Conservation (phyloP, 2,797 vertebrate genomes). For the Spondyliosoma cantharus region DNA sequence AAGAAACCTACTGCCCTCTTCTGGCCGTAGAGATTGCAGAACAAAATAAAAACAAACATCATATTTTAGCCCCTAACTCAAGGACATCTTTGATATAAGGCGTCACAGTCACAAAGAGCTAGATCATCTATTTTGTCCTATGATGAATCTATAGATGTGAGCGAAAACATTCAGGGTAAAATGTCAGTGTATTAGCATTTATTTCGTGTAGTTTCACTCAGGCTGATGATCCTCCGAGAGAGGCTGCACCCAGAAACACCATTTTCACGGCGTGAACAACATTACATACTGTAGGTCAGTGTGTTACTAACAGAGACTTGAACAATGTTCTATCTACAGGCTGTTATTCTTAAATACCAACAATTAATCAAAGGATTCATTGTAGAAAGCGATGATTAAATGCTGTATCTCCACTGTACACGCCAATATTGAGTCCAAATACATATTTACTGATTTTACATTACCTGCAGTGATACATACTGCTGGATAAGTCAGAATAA, state of each 20-base stretch:
- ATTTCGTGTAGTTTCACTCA: not conserved
- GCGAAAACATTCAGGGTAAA: not conserved
- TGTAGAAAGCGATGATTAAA: conserved; percentile 29
- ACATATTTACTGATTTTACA: conserved; percentile 9
- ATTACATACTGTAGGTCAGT: not conserved
- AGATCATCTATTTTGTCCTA: not conserved
- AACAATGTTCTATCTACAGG: not conserved
- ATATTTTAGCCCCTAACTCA: not conserved
- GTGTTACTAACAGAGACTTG: not conserved
- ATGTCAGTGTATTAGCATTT: not conserved
- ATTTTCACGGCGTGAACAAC: not conserved
- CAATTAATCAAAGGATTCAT: conserved; percentile 8
- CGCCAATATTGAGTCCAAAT: conserved; percentile 20
- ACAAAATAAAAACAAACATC: not conserved
- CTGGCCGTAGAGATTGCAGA: conserved; percentile 22
- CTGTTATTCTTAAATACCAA: conserved; percentile 7
- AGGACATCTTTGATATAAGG: too few species aligned
- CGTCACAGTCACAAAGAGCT: not conserved
- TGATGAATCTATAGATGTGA: not conserved
- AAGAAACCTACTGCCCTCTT: conserved; percentile 47
- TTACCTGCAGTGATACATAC: conserved; percentile 8
- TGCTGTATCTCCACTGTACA: conserved; percentile 25
- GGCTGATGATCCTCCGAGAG: not conserved
- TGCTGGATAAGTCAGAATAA: conserved; percentile 12
- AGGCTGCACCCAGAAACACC: not conserved